These are phyloP conservation scores for Elmis aenea DNA, from an alignment of 2,888 invertebrate genomes.

Conservation along the genomic window DNA sequence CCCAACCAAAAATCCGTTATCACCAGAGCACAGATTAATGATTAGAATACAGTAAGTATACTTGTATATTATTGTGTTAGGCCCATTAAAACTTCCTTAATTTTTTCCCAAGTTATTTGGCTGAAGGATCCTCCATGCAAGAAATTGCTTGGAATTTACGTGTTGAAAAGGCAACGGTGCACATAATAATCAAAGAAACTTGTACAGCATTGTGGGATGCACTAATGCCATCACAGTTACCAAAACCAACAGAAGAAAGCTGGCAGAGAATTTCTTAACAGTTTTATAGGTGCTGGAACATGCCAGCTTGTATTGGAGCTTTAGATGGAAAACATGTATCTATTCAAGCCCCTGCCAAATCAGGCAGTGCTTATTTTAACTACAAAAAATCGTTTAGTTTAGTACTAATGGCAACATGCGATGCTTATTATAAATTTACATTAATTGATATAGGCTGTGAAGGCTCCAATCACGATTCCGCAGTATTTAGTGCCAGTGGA, in stretches of 20 bases:
- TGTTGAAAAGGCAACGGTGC: neutral
- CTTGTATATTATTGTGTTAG: too few relatives aligned
- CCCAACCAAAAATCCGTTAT: too few relatives aligned
- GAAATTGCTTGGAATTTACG: too few relatives aligned
- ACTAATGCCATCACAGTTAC: constrained; percentile 10
- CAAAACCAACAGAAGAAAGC: constrained; percentile 5
- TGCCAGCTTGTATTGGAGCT: constrained; percentile 5
- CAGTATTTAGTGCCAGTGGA: neutral
- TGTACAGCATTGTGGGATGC: constrained; percentile 9
- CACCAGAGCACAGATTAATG: too few relatives aligned
- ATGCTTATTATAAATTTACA: constrained; percentile 1
- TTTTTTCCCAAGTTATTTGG: constrained; percentile 23
- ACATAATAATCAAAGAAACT: constrained; percentile 2
- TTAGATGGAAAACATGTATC: constrained; percentile 7
- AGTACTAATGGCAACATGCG: neutral
- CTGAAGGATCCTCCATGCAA: too few relatives aligned
- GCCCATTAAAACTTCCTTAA: too few relatives aligned
- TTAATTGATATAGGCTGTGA: constrained; percentile 1
- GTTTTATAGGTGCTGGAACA: constrained; percentile 15
- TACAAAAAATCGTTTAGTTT: neutral
- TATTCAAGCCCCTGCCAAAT: constrained; percentile 2
- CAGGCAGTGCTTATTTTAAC: too few relatives aligned
- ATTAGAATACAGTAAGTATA: too few relatives aligned
- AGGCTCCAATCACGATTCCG: neutral
- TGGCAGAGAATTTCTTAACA: constrained; percentile 9